Evolutionary conservation across 2,888 invertebrate genomes (phyloP).

Genomic region (Platycnemis pennipes): DNA sequence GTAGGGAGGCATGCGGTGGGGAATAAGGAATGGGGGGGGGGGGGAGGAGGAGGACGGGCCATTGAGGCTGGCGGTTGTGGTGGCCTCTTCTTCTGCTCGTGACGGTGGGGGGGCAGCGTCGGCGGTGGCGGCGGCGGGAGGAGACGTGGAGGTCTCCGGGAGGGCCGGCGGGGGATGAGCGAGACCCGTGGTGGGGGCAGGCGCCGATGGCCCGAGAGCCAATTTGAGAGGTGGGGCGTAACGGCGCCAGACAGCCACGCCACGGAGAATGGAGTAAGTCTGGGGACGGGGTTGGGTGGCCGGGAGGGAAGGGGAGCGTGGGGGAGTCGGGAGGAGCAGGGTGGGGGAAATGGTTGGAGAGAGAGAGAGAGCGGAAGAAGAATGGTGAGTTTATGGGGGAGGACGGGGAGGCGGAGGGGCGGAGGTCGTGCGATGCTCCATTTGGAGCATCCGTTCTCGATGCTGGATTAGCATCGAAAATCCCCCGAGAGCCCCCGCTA

Average conservation of each 20-base stretch:
- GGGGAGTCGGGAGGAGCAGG: neutral
- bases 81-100: neutral
- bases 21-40: constrained; percentile 12
- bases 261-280: constrained; percentile 7
- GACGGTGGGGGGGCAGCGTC: neutral
- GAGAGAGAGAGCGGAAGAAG: neutral
- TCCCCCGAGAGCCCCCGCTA: neutral
- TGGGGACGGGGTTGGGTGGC: neutral
- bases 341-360: neutral
- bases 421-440: constrained; percentile 18
- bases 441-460: neutral
- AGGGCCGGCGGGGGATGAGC: neutral
- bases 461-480: neutral
- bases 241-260: constrained; percentile 68
- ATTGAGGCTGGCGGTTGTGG: neutral
- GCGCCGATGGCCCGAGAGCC: constrained; percentile 69
- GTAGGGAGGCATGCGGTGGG: neutral
- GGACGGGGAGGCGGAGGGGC: neutral
- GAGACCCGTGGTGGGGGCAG: neutral
- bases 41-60: neutral
- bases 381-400: constrained; percentile 41
- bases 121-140: neutral
- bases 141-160: neutral
- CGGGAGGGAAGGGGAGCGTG: neutral
- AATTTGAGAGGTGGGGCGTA: constrained; percentile 72